These are phyloP conservation scores for Sarcophaga variegata DNA, from an alignment of 2,888 invertebrate species.

Conservation along the genomic window DNA sequence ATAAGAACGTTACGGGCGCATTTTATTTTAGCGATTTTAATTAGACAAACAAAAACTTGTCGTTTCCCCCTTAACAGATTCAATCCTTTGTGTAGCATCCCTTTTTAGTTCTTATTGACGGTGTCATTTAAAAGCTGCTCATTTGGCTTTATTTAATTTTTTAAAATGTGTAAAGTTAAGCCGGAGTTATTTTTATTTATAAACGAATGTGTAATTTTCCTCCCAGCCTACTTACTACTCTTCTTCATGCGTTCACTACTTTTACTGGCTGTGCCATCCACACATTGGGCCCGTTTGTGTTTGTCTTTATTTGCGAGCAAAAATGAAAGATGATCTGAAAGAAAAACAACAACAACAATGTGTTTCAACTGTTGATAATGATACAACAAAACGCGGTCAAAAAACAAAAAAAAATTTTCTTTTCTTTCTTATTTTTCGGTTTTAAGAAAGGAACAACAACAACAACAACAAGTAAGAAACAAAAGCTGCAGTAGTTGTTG, in stretches of 20 bases:
- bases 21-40: not conserved
- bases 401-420: not conserved
- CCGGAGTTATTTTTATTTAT: conserved; percentile 37
- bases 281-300: not conserved
- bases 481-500: conserved; percentile 21
- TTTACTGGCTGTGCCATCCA: not conserved
- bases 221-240: not conserved
- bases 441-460: conserved; percentile 10
- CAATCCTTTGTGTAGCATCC: not conserved
- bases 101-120: not conserved
- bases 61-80: too few species aligned
- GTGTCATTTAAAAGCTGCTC: not conserved
- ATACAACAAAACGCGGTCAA: conserved; percentile 52
- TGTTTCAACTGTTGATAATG: conserved; percentile 6
- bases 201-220: not conserved
- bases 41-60: not conserved
- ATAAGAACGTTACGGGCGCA: too few species aligned
- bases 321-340: conserved; percentile 54
- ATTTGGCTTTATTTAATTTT: conserved; percentile 33
- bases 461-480: not conserved
- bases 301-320: conserved; percentile 23
- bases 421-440: conserved; percentile 48
- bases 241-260: not conserved
- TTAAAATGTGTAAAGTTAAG: conserved; percentile 44
- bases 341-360: not conserved